Evolutionary conservation across 2,888 invertebrate genomes (phyloP), one percentile per base, ranked within the genome.

Genomic region (Nomada ruficornis): DNA sequence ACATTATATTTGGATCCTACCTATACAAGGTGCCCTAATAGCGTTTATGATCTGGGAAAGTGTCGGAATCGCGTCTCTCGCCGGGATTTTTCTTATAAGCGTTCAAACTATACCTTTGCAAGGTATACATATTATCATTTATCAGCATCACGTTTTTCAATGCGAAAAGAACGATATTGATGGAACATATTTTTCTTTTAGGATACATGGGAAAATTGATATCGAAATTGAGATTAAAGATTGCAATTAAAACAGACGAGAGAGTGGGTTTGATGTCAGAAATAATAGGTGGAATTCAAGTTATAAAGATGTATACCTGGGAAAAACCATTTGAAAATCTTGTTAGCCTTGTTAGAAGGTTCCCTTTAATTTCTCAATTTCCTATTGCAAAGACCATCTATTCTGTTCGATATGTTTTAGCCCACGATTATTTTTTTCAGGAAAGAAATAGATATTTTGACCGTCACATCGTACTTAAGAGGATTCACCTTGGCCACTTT

Each of bases 291-390:
- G 97, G 97, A 0, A 97, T 98, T 88, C 95, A 96, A 90, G 97
- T 97, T 0, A 97, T 98, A 88, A 98, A 98, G 94, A 97, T 98
- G 97, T 98, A 97, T 89, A 96, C 97, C 1, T 98, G 98, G 96
- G 98, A 98, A 91, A 96, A 95, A 84, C 96, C 97, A 0, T 98
- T 97, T 89, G 96, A 96, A 72, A 95, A 95, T 76, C 93, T 97
- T 0, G 96, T 97, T 2, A 95, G 95, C 68, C 93, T 95, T 73
- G 94, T 97, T 11, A 94, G 97, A 92, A 96, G 95, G 97, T 97
- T 94, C 90, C 94, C 64, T 71, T 59, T 15, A 36, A 36, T 36
- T 36, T 36, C 36, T 36, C 36, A 7, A 36, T 36, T 36, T n/a
- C 42, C 68, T 36, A n/a, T 23, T 7, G 36, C 36, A 36, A 36